Evolutionary conservation across 1,140 invertebrate species (phyloP).

Genomic region (Diuraphis noxia): DNA sequence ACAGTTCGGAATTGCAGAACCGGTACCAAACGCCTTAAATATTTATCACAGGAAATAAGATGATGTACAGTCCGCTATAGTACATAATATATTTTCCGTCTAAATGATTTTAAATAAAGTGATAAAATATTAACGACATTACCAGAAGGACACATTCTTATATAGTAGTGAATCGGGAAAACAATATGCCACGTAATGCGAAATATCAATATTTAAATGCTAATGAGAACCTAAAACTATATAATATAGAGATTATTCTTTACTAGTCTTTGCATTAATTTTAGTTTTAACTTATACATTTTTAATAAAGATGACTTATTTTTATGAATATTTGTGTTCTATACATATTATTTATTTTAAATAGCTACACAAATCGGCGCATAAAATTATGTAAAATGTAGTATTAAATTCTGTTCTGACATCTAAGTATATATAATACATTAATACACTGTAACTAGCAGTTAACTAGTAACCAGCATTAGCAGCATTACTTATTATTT

Average conservation of each 20-base stretch:
- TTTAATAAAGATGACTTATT: neutral
- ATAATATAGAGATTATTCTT: neutral
- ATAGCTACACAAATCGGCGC: neutral
- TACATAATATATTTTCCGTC: neutral
- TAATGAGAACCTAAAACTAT: neutral
- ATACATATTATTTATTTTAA: neutral
- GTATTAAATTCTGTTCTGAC: neutral
- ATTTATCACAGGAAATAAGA: neutral
- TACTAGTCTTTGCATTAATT: neutral
- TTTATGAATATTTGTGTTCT: neutral
- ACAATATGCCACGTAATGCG: neutral
- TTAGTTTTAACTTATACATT: too few species aligned
- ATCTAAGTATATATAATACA: neutral
- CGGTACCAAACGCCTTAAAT: neutral
- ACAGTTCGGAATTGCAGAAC: neutral
- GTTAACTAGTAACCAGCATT: too few species aligned
- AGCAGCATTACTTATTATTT: too few species aligned
- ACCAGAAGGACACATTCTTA: neutral
- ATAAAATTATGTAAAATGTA: neutral
- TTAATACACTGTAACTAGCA: too few species aligned
- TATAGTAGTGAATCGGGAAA: neutral
- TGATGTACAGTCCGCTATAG: neutral
- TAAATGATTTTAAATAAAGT: neutral
- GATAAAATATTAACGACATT: slow-evolving; percentile 28
- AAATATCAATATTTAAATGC: neutral